Conservation (phyloP, 1,140 invertebrate genomes). For the Charaxes varanes region DNA sequence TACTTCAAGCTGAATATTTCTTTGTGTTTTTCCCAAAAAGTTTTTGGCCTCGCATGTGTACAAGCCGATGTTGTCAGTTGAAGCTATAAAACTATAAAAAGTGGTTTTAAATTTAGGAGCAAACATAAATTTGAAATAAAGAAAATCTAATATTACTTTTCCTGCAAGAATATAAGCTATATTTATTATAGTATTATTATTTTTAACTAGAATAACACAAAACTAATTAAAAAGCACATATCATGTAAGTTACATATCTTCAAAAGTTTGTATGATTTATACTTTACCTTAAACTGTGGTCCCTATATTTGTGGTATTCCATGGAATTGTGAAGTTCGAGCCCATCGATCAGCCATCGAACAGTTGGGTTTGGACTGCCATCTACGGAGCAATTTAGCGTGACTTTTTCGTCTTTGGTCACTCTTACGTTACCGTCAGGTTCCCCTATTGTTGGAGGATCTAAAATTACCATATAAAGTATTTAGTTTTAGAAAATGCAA, state of each 20-base stretch:
- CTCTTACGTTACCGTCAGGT: not conserved
- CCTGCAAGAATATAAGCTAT: no score
- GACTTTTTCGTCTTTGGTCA: not conserved
- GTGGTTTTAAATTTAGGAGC: not conserved
- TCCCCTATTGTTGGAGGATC: constrained; percentile 3
- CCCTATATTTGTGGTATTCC: constrained; percentile 1
- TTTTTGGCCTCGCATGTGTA: constrained; percentile 9
- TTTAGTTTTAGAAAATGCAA: no score
- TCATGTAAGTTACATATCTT: not conserved
- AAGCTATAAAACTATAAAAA: constrained; percentile 6
- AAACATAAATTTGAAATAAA: not conserved
- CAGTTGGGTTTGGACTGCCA: not conserved
- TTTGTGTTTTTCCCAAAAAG: not conserved
- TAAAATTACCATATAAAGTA: no score
- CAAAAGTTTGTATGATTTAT: not conserved
- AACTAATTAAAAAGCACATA: not conserved
- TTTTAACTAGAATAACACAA: not conserved
- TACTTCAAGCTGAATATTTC: not conserved
- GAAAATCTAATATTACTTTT: no score
- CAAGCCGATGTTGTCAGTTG: not conserved
- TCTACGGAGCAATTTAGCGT: not conserved
- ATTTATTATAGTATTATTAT: not conserved
- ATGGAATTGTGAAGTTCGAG: not conserved
- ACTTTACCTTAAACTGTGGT: constrained; percentile 3
- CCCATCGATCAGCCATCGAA: constrained; percentile 6